Percentiles rank a stretch among this genome's conserved stretches.
Evolutionary conservation across 2,113 vertebrate genomes (phyloP).

Genomic region (Cranoglanis bouderius): DNA sequence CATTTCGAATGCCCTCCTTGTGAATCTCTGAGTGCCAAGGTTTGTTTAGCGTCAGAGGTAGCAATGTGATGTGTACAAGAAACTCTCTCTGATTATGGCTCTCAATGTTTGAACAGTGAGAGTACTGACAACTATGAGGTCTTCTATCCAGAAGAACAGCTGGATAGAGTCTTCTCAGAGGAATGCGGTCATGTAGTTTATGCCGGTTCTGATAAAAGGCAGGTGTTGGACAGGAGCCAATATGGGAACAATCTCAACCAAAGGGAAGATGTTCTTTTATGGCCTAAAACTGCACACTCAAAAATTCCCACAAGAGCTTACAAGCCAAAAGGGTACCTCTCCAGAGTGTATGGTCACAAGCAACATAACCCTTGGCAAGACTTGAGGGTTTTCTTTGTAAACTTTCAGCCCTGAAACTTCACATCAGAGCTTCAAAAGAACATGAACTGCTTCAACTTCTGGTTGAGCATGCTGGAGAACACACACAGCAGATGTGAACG

Average conservation of each 20-base stretch:
- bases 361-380: conserved; percentile 31
- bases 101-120: conserved; percentile 67
- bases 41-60: conserved; percentile 62
- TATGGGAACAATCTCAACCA: conserved; percentile 39
- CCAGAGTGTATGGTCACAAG: background rate
- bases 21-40: conserved; percentile 71
- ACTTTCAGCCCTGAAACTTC: conserved; percentile 59
- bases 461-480: conserved; percentile 70
- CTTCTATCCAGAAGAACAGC: conserved; percentile 54
- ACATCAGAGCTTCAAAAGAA: conserved; percentile 62
- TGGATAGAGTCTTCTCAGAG: conserved; percentile 62
- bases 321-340: background rate
- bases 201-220: conserved; percentile 64
- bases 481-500: conserved; percentile 72
- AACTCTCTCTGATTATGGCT: conserved; percentile 58
- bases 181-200: conserved; percentile 66
- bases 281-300: conserved; percentile 4
- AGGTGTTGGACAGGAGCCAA: conserved; percentile 55
- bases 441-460: conserved; percentile 70
- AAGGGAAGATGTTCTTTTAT: conserved; percentile 22
- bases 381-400: conserved; percentile 58
- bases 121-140: conserved; percentile 68
- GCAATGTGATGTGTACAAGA: conserved; percentile 14
- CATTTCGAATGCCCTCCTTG: conserved; percentile 59
- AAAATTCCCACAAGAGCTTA: conserved; percentile 38